Evolutionary conservation across 2,113 vertebrate species (phyloP), one percentile per base, ranked within the genome.

Genomic region (Tympanuchus pallidicinctus): DNA sequence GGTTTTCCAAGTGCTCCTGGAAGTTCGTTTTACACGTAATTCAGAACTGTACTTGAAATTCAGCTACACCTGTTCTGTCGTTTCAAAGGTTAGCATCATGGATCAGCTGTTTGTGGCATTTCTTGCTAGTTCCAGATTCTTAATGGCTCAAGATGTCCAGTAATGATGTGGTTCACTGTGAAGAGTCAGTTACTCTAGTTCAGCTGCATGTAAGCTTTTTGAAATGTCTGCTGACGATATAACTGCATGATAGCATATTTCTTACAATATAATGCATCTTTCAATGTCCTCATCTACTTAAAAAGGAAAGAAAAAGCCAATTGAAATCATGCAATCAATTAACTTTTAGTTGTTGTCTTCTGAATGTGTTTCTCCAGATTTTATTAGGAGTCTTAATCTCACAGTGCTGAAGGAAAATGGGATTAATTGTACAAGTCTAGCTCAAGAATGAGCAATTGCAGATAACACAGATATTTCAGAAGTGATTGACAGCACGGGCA

Each of bases 401-500:
- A 4, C 0, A 0, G 28, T 77, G 17, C 24, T 74, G 6, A 76
- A 73, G 72, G 50, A 45, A 66, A 21, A 67, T 45, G 15, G 32
- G 48, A 25, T 77, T 82, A 76, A 43, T 74, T 73, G 32, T 47
- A 16, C 27, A 77, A 61, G 25, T 78, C 61, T 78, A 74, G 24
- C 42, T 74, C n/a, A 67, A 64, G 79, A 88, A 36, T 45, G 57
- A 54, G 79, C 79, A 82, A 42, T 13, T 54, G 54, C 38, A 74
- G 59, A 9, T 73, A 27, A 15, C 10, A 10, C 3, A 6, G 12
- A 12, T 42, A 0, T 88, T 81, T 74, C 25, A 71, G 69, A 34
- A 83, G 2, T 92, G 88, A 94, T 43, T 95, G 93, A 66, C 93
- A 91, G 88, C 42, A 28, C 16, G 91, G 79, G 6, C 82, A 47